Conservation (phyloP, 2,888 invertebrate genomes). For the Sarcophaga rosellei region DNA sequence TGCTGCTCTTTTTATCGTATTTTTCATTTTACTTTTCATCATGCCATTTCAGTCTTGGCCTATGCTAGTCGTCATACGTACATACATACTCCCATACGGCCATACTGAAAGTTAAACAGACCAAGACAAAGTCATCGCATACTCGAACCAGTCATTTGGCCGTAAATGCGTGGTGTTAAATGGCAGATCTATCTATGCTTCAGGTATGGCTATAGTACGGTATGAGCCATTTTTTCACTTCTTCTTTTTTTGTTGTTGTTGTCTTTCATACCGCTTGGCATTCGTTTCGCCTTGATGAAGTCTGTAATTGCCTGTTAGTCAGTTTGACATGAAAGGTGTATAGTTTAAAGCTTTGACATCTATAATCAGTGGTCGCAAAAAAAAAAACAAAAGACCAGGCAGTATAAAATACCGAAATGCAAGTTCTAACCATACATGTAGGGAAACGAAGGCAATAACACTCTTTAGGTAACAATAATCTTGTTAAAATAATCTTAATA, state of each 20-base stretch:
- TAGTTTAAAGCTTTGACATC: conserved; percentile 67
- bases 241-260: not conserved
- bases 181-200: conserved; percentile 51
- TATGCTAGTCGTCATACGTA: not conserved
- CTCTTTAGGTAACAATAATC: conserved; percentile 40
- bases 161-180: conserved; percentile 64
- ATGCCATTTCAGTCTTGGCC: not conserved
- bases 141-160: conserved; percentile 45
- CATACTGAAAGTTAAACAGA: conserved; percentile 47
- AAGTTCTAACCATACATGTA: not conserved
- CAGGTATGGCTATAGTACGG: conserved; percentile 29
- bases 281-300: conserved; percentile 70
- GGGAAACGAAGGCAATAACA: conserved; percentile 1
- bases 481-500: conserved; percentile 44
- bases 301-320: conserved; percentile 71
- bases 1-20: not conserved
- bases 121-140: conserved; percentile 29
- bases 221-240: conserved; percentile 49
- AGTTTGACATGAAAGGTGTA: conserved; percentile 70
- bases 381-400: conserved; percentile 1
- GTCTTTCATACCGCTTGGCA: conserved; percentile 13
- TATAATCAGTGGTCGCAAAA: conserved; percentile 65
- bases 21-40: not conserved
- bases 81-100: not conserved
- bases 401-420: conserved; percentile 21